Evolutionary conservation across 1,140 invertebrate species (phyloP), one percentile per base, ranked within the genome.

Genomic region (Conopomorpha cramerella): DNA sequence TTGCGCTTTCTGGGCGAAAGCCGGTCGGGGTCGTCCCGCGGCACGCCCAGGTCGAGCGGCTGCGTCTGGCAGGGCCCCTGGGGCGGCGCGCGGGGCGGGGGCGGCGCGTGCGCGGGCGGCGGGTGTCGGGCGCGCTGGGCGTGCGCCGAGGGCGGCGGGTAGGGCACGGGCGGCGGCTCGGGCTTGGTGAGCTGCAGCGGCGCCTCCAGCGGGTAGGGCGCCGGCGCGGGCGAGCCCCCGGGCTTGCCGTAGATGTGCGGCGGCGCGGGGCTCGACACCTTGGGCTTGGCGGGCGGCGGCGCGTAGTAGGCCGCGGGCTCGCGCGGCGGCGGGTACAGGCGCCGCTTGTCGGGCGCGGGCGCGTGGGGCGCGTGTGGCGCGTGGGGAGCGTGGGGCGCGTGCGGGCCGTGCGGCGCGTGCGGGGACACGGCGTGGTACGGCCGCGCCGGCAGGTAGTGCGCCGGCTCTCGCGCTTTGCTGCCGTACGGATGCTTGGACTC

Each of bases 191-290:
- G 73, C 14, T 85, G 85, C 35, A 88, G 62, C 13, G 83, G 59
- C 2, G 76, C 65, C 16, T 82, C 79, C 28, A 44, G 84, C 56
- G 60, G 82, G 79, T 36, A 85, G 70, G 40, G 86, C 78, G 45
- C 82, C 60, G 63, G 84, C 78, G 49, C 85, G 80, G 31, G 85
- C 76, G 50, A 63, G 38, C 82, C 81, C 42, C 80, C 82, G 4
- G 86, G 86, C 61, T 88, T 89, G 2, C 87, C 84, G 55, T 89
- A 90, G 36, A 91, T 85, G 43, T 91, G 87, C 26, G 84, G 85
- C n/a, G 88, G 87, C 32, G 88, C 86, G 2, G 89, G 89, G 56
- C 87, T 89, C 45, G 84, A 88, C 8, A 90, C 88, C 77, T 89
- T 90, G 1, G 86, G 84, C 51, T 89, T 89, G 0, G 81, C 82